Evolutionary conservation across 2,888 invertebrate species (phyloP).

Genomic region (Danaus chrysippus): DNA sequence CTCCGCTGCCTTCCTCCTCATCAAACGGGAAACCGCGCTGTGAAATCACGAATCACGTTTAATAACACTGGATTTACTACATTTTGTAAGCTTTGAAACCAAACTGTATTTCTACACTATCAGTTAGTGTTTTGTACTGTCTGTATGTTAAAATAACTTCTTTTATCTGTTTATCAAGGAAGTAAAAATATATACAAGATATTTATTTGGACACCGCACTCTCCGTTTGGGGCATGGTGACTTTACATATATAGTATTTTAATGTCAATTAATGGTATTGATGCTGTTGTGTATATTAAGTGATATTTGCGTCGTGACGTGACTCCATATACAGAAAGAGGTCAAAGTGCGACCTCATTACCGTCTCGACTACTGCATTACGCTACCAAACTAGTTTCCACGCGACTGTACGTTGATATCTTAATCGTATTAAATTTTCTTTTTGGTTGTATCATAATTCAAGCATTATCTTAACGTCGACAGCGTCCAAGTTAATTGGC

Average conservation of each 20-base stretch:
- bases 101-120: slow-evolving; percentile 4
- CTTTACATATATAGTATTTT: slow-evolving; percentile 1
- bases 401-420: background rate
- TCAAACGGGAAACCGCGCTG: slow-evolving; percentile 85
- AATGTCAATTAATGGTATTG: slow-evolving; percentile 8
- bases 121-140: slow-evolving; percentile 5
- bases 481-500: background rate
- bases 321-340: slow-evolving; percentile 39
- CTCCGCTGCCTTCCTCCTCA: slow-evolving; percentile 78
- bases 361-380: slow-evolving; percentile 35
- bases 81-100: background rate
- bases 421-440: background rate
- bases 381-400: slow-evolving; percentile 10
- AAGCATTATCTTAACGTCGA: slow-evolving; percentile 2
- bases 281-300: slow-evolving; percentile 12
- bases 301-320: slow-evolving; percentile 29
- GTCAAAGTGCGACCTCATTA: slow-evolving; percentile 35
- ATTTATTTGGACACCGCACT: background rate
- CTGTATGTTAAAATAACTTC: too few relatives aligned
- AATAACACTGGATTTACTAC: background rate
- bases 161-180: background rate
- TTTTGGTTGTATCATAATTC: background rate
- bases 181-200: background rate
- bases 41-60: slow-evolving; percentile 31
- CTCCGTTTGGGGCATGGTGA: background rate